phyloP scores from a whole-genome alignment of 2,113 vertebrate genomes.

The Thryonomys swinderianus region DNA sequence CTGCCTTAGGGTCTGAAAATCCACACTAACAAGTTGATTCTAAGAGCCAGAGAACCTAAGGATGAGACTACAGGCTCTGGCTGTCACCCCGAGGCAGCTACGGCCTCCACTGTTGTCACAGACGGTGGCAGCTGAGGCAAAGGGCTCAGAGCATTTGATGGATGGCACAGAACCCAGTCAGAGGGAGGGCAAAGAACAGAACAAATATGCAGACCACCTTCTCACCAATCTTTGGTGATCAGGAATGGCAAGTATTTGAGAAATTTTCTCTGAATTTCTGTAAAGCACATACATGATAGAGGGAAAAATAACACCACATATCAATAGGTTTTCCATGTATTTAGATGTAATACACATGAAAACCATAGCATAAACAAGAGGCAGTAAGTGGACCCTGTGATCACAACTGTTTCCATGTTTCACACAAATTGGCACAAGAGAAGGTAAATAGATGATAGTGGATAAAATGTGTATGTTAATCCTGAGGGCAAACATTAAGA shows the following conservation, averaged over 20 bases:
- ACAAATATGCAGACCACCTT: background rate
- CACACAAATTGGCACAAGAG: background rate
- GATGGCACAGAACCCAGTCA: background rate
- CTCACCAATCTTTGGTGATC: background rate
- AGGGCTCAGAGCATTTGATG: background rate
- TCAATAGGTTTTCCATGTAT: background rate
- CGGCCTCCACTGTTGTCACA: background rate
- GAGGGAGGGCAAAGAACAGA: background rate
- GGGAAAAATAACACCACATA: background rate
- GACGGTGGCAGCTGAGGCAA: background rate
- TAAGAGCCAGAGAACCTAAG: background rate
- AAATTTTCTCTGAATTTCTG: background rate
- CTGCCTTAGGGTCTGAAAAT: background rate
- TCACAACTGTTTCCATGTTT: background rate
- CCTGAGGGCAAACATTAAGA: background rate
- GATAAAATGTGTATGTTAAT: background rate
- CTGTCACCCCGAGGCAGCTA: background rate
- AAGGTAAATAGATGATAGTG: background rate
- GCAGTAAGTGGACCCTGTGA: background rate
- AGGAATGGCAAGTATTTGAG: background rate
- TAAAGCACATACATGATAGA: background rate
- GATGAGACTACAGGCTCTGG: background rate
- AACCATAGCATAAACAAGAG: background rate
- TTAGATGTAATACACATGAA: background rate
- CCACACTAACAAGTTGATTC: background rate